phyloP scores from a whole-genome alignment of 2,888 invertebrate genomes.

The Sphaerophoria taeniata region DNA sequence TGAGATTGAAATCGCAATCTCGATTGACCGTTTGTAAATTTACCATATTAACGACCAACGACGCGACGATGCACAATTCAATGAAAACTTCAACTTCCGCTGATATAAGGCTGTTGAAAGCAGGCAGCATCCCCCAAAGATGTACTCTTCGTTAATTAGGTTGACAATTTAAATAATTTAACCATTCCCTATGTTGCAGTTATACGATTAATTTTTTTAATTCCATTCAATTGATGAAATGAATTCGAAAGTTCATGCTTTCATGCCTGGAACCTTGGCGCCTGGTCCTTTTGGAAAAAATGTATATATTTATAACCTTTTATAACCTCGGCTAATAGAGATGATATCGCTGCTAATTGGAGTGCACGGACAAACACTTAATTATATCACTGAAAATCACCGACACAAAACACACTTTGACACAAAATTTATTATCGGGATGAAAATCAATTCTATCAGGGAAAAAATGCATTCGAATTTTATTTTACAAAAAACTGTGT shows the following conservation, averaged over 20 bases:
- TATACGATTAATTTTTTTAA: not conserved
- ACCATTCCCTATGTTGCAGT: no score
- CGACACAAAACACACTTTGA: not conserved
- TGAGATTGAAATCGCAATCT: no score
- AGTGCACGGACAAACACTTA: conserved; percentile 71
- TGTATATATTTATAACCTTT: not conserved
- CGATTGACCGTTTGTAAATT: no score
- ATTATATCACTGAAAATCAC: conserved; percentile 58
- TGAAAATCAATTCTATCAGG: conserved; percentile 1
- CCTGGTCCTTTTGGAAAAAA: not conserved
- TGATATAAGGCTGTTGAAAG: no score
- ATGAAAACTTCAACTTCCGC: no score
- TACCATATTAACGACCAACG: no score
- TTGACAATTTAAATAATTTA: no score
- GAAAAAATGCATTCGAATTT: conserved; percentile 6
- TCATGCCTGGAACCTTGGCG: not conserved
- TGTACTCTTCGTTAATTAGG: no score
- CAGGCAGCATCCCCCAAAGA: no score
- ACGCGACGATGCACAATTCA: no score
- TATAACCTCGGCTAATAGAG: conserved; percentile 41
- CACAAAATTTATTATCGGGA: not conserved
- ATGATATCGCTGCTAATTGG: conserved; percentile 72
- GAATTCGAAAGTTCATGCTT: conserved; percentile 35
- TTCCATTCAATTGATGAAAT: conserved; percentile 64
- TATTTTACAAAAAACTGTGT: not conserved